Percentiles rank a stretch among this genome's conserved stretches.
Conservation (phyloP, 2,113 vertebrate genomes). For the Leucoraja erinaceus region DNA sequence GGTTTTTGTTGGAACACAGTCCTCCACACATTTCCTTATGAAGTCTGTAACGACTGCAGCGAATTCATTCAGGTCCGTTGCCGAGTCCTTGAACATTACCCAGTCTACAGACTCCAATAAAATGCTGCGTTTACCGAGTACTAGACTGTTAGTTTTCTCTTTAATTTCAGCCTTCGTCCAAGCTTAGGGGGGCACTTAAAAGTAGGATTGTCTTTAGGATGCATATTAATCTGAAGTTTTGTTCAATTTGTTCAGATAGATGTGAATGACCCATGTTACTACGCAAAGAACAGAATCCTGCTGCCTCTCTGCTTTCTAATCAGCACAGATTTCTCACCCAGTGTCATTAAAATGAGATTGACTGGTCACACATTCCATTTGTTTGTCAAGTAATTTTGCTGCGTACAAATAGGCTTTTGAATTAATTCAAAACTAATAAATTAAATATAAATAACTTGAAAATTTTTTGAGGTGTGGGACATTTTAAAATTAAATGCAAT, state of each 20-base stretch:
- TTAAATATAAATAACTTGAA: background rate
- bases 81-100: too few species aligned
- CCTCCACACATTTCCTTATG: too few species aligned
- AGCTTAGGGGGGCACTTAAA: background rate
- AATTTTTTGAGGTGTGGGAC: background rate
- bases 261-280: background rate
- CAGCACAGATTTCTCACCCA: background rate
- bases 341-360: background rate
- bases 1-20: too few species aligned
- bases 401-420: background rate
- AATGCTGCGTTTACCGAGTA: too few species aligned
- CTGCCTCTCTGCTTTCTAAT: background rate
- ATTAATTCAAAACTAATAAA: background rate
- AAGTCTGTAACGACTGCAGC: too few species aligned
- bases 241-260: background rate
- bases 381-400: background rate
- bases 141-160: background rate
- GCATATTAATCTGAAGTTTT: background rate
- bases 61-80: too few species aligned
- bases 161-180: background rate
- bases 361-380: background rate
- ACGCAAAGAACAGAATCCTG: background rate
- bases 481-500: background rate
- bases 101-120: too few species aligned
- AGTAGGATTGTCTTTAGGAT: background rate